Evolutionary conservation across 37 sponge, comb jelly and placozoan species (phyloP), one percentile per base, ranked within the genome.

Genomic region (Tethya wilhelma): DNA sequence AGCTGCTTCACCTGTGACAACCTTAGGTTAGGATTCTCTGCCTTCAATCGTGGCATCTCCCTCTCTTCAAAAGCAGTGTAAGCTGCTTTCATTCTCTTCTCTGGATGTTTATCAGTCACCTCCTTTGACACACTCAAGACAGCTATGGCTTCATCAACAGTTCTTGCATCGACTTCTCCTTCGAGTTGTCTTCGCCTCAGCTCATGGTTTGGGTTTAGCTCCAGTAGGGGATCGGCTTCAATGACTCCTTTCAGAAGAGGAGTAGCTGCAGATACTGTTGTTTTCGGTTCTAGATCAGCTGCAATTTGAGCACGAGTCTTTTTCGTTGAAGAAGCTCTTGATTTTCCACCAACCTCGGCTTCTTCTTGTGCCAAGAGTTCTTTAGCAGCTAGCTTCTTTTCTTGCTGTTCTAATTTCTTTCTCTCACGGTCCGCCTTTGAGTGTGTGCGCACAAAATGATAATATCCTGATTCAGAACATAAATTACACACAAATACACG

Each of bases 1-100:
- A 96, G 64, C 71, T 99, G 99, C 70, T 92, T 91, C 59, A 99
- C 31, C 49, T 99, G 99, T 31, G 95, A 94, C 79, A 84, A 68
- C 12, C 97, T 80, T 78, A 99, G 42, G 36, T 90, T 85, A 38
- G 97, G 95, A 75, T 96, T 92, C 69, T 89, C 95, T 2, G 73
- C 80, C 53, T 91, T 91, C 42, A 96, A 59, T 32, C 80, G 74
- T 33, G 95, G 86, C 67, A 99, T 39, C 55, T 90, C 82, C 26
- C 87, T 75, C 46, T 91, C 90, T 74, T 99, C 99, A 74, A 93
- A 99, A 7, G 82, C 91, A 39, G 90, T 81, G 80, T 87, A 99
- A 25, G 95, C 88, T 39, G 93, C 95, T 63, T 94, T 91, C 69
- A 93, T 30, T 68, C 93, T 75, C 59, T 73, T 87, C 72, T 92